phyloP scores from a whole-genome alignment of 1,140 invertebrate genomes.

The Anastrepha ludens region DNA sequence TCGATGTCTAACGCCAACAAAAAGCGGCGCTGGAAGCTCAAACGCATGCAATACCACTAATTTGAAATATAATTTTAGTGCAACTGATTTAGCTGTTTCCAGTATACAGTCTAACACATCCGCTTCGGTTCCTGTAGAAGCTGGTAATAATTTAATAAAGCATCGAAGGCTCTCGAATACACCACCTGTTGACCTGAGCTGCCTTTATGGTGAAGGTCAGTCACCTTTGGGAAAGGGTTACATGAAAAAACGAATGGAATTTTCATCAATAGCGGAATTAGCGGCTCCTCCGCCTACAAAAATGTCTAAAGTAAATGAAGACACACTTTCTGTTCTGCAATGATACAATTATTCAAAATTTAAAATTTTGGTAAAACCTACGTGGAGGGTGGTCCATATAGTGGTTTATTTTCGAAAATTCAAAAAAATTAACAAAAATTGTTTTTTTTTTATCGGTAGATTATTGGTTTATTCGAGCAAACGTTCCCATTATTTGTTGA shows the following conservation, averaged over 20 bases:
- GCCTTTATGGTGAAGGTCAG: constrained; percentile 68
- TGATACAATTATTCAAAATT: constrained; percentile 54
- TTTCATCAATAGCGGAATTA: constrained; percentile 72
- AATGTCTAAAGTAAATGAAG: constrained; percentile 81
- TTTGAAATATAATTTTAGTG: constrained; percentile 74
- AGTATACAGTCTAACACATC: constrained; percentile 73
- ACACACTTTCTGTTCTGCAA: constrained; percentile 64
- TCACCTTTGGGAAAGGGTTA: constrained; percentile 59
- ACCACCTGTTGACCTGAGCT: constrained; percentile 67
- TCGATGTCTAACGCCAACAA: constrained; percentile 72
- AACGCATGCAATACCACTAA: constrained; percentile 67
- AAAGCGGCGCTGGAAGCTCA: constrained; percentile 63
- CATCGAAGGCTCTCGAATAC: constrained; percentile 66
- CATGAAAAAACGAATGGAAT: constrained; percentile 73
- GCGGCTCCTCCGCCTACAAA: constrained; percentile 71
- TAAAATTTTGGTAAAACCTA: no score
- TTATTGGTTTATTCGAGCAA: no score
- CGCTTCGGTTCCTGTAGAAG: constrained; percentile 67
- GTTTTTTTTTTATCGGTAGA: no score
- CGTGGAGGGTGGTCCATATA: no score
- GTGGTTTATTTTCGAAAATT: no score
- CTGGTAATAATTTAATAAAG: constrained; percentile 66
- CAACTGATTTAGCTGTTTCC: constrained; percentile 74
- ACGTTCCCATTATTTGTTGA: no score
- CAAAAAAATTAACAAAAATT: no score